Evolutionary conservation across 92 coral and sea anemone species (phyloP), one percentile per base, ranked within the genome.

Genomic region (Epizoanthus scotinus): DNA sequence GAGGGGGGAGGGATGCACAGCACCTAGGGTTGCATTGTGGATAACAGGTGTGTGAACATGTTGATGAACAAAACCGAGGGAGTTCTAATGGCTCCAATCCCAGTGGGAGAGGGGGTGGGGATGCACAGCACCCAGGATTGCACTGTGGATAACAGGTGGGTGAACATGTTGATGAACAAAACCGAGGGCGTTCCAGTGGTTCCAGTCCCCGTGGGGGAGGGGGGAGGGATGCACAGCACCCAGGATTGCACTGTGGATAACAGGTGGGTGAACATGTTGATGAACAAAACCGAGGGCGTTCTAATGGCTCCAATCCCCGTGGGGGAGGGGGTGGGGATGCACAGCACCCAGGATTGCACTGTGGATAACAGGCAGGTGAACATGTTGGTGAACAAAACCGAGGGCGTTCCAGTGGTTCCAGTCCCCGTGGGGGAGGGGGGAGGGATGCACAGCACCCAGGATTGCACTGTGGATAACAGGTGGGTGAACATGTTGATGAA

Each of bases 91-190:
- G 71, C 31, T 34, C 44, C n/a, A 66, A 34, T 63, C 67, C 67
- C 67, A 38, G 67, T 24, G 78, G 22, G 53, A 12, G 28, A 14
- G 53, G 61, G 24, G 78, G 62, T 26, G 19, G 12, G 6, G 29
- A 69, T 69, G 18, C 28, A 14, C 78, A 71, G 12, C 78, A 71
- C 8, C 24, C 36, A 22, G 24, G 61, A 3, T 36, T 24, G 53
- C 78, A 71, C 49, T 71, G 68, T 28, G 68, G 68, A 14, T 63
- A 63, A 25, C 68, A 63, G 68, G 29, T 5, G 14, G 69, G 36
- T 14, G 69, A 24, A 63, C 69, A 63, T 3, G 69, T 6, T 15
- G 14, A 9, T 1, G 69, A 20, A 24, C 69, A 63, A 22, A 3
- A 63, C 7, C 69, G 69, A 25, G 69, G 69, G 3, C 42, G 69